Base-by-base conservation (phyloP, 2,113 vertebrate genomes). In the Setophaga petechia region DNA sequence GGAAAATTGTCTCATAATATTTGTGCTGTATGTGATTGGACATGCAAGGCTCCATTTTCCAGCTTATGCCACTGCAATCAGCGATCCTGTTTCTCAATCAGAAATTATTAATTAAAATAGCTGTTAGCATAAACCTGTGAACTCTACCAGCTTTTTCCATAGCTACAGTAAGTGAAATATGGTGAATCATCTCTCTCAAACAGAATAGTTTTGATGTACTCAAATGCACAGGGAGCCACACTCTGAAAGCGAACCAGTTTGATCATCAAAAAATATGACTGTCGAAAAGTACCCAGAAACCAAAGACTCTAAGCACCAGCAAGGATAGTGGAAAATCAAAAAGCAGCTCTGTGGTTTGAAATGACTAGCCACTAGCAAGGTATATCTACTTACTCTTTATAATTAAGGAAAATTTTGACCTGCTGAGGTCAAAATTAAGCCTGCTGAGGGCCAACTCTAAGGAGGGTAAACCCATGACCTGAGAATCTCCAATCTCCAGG, bases 1-100 rank as follows among this genome's bases (percentile, higher is more conserved):
- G 5, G 10, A 17, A 84, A 87, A 71, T 6, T 0, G 0, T 37
- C 71, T 21, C 23, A 5, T 31, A 68, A 58, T 39, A 76, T 30
- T 43, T n/a, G 25, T 76, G 15, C 15, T 27, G 28, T 57, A 52
- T 58, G 11, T 67, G 20, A n/a, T 46, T 57, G 41, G n/a, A 69
- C 61, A 35, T 59, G 43, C 39, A 58, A 74, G 12, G 35, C 13
- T 63, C 15, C 7, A 27, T 63, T 69, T 83, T 78, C n/a, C 61
- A 78, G 15, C 3, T 59, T 66, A 61, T 33, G 18, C 4, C 13
- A 33, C 39, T 61, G 27, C 21, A 57, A 59, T 68, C 31, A 28
- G 15, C 21, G 39, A 63, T 68, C 16, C 7, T 33, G 8, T 46
- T 89, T 66, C 25, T 71, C n/a, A 43, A 0, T 17, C 11, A 46